Evolutionary conservation across 2,113 vertebrate genomes (phyloP).

Genomic region (Pogona vitticeps): DNA sequence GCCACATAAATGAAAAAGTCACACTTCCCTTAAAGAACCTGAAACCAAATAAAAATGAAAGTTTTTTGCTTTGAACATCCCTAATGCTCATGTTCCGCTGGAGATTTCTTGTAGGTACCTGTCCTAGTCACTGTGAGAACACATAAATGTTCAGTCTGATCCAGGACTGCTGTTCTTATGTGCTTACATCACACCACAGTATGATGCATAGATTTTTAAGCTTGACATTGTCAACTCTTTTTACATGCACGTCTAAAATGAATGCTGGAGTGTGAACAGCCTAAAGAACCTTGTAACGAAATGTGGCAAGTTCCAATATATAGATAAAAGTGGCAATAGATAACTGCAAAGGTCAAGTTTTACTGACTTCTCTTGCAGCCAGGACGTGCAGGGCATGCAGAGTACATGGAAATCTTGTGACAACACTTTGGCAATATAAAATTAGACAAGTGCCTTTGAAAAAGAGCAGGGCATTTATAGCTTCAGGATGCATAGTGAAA

Average conservation of each 20-base stretch:
- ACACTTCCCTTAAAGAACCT: too few species aligned
- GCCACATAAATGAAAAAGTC: too few species aligned
- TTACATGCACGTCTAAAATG: neutral
- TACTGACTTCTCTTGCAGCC: neutral
- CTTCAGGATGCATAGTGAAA: neutral
- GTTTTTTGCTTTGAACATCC: too few species aligned
- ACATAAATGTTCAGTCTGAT: neutral
- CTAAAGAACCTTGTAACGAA: neutral
- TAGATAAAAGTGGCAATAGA: neutral
- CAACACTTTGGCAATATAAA: neutral
- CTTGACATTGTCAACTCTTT: neutral
- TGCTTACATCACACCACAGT: neutral
- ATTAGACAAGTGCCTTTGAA: neutral
- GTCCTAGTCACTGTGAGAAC: neutral
- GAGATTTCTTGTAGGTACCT: too few species aligned
- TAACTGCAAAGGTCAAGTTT: constrained; percentile 8
- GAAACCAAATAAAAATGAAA: too few species aligned
- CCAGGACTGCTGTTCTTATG: neutral
- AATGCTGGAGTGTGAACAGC: neutral
- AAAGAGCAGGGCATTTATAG: constrained; percentile 11
- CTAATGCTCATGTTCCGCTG: too few species aligned
- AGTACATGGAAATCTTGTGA: neutral
- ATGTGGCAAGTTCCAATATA: neutral
- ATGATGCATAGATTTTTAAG: neutral
- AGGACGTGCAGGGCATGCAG: neutral